phyloP scores from a whole-genome alignment of 2,888 invertebrate species.

The Agrotis ipsilon region DNA sequence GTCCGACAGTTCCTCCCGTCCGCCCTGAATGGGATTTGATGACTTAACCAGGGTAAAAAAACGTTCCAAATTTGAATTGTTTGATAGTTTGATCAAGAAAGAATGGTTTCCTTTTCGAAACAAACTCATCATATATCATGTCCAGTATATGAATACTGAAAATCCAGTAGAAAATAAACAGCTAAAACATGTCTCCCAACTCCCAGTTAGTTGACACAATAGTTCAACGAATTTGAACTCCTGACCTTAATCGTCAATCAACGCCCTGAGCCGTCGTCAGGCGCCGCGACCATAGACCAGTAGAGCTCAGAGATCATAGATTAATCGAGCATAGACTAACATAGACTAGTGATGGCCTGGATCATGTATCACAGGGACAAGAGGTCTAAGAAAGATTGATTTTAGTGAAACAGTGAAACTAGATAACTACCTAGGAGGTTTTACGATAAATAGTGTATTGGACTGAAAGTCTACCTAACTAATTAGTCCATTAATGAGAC shows the following conservation, averaged over 20 bases:
- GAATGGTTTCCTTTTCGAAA: too few species aligned
- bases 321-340: constrained; percentile 38
- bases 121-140: too few species aligned
- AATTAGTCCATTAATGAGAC: too few species aligned
- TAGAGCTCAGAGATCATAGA: constrained; percentile 32
- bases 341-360: constrained; percentile 11
- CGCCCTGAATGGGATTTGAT: too few species aligned
- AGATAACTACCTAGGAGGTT: too few species aligned
- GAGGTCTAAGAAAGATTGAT: not conserved
- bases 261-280: constrained; percentile 31
- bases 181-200: not conserved
- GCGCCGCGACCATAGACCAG: constrained; percentile 17
- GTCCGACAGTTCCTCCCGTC: too few species aligned
- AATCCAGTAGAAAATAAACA: not conserved
- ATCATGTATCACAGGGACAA: not conserved
- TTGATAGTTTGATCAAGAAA: too few species aligned
- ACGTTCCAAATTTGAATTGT: too few species aligned
- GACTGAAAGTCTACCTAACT: too few species aligned
- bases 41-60: too few species aligned
- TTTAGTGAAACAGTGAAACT: too few species aligned
- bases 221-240: constrained; percentile 47
- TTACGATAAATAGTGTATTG: too few species aligned
- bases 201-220: constrained; percentile 17
- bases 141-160: not conserved
- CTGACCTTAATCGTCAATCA: constrained; percentile 53